Evolutionary conservation across 30 jellyfish, hydroid and myxozoan species (phyloP), one percentile per base, ranked within the genome.

Genomic region (Pseudorhiza aurosa): DNA sequence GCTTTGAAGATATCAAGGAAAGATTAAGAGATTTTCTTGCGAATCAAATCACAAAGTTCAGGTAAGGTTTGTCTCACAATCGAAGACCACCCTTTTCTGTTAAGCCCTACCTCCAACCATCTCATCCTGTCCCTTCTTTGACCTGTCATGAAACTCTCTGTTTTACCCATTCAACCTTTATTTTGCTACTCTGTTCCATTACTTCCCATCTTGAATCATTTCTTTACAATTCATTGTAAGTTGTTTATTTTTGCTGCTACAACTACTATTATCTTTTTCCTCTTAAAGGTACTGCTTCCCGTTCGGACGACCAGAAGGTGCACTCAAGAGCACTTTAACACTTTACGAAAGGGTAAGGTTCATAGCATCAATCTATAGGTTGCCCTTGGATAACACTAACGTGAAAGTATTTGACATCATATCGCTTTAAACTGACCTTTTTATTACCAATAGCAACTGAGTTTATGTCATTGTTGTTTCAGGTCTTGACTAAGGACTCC

Each of bases 261-360:
- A n/a, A n/a, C n/a, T n/a, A 46, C 14, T 3, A 6, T 11, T 2
- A 2, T 12, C 5, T 3, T 46, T n/a, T 56, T 46, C 6, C 50
- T 46, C 22, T 43, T 77, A 0, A 71, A 91, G 98, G 73, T 92
- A 92, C 68, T 92, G 98, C 58, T 92, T 92, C 49, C 98, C 98
- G 0, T 92, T 92, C 79, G 98, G 98, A 35, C 59, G 98, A 46
- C 98, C 98, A 10, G 98, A 92, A 45, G 98, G 98, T 8, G 96
- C 98, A 9, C 69, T 92, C 63, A 92, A 85, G 44, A 92, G 96
- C 79, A 85, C 98, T 0, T 36, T 92, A 28, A 77, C 96, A 4
- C 65, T 92, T 3, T 92, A 75, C 47, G 98, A 92, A 75, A 51
- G 96, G 93, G 98, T 92, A 80, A n/a, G n/a, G n/a, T n/a, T n/a